Evolutionary conservation across 1,140 invertebrate genomes (phyloP).

Genomic region (Tachypleus tridentatus): DNA sequence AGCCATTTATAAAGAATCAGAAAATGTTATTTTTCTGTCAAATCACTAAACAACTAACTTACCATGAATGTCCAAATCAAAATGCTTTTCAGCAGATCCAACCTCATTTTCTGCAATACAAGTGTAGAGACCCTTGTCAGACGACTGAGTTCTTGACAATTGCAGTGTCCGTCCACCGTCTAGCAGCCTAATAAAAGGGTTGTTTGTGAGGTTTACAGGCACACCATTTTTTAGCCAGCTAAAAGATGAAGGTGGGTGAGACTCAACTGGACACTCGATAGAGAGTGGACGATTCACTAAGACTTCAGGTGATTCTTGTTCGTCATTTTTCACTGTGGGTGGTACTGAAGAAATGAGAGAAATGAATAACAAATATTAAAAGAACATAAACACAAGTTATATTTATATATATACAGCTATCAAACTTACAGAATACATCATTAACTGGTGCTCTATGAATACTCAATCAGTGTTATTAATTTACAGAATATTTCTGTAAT

Average conservation of each 20-base stretch:
- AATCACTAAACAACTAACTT: slow-evolving; percentile 10
- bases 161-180: slow-evolving; percentile 10
- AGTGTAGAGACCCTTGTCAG: slow-evolving; percentile 61
- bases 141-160: slow-evolving; percentile 5
- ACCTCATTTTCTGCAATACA: slow-evolving; percentile 72
- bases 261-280: slow-evolving; percentile 37
- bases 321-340: slow-evolving; percentile 25
- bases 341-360: slow-evolving; percentile 22
- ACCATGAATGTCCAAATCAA: slow-evolving; percentile 20
- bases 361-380: slow-evolving; percentile 1
- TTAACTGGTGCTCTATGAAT: too few species aligned
- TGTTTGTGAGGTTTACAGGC: slow-evolving; percentile 6
- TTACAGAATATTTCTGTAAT: too few species aligned
- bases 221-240: slow-evolving; percentile 32
- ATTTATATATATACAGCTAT: neutral
- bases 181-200: slow-evolving; percentile 7
- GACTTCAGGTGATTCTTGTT: slow-evolving; percentile 29
- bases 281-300: slow-evolving; percentile 33
- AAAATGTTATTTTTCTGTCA: too few species aligned
- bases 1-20: too few species aligned
- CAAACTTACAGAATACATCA: neutral
- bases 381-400: neutral
- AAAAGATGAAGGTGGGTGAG: slow-evolving; percentile 37
- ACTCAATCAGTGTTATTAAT: too few species aligned
- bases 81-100: slow-evolving; percentile 51